Conservation (phyloP, 2,888 invertebrate species). For the Tenthredo amoena region DNA sequence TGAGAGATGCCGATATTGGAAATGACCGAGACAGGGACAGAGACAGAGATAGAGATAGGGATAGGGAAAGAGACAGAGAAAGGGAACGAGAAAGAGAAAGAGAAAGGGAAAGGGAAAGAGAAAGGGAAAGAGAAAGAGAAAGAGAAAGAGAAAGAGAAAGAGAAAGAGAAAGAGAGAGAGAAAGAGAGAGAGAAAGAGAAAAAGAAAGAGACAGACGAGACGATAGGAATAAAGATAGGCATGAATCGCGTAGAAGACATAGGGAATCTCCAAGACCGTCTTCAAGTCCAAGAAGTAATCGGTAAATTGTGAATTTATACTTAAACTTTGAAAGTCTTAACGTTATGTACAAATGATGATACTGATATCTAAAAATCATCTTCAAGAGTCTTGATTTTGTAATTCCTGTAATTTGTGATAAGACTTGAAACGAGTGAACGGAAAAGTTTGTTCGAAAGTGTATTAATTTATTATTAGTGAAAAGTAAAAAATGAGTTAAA, state of each 20-base stretch:
- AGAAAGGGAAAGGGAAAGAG: conserved; percentile 62
- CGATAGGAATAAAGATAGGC: conserved; percentile 72
- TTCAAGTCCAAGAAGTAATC: conserved; percentile 72
- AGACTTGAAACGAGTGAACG: neutral
- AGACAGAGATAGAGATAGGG: conserved; percentile 54
- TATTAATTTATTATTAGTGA: neutral
- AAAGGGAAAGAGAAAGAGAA: conserved; percentile 65
- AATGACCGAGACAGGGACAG: conserved; percentile 62
- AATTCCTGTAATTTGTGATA: neutral
- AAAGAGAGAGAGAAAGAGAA: conserved; percentile 66
- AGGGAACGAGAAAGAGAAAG: conserved; percentile 57
- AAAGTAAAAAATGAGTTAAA: neutral
- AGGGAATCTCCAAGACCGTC: conserved; percentile 72
- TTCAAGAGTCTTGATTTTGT: neutral
- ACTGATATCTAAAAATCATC: neutral
- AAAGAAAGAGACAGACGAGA: conserved; percentile 71
- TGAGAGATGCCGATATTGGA: conserved; percentile 63
- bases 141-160: conserved; percentile 68
- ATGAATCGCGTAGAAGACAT: conserved; percentile 70
- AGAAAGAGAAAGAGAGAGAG: conserved; percentile 62
- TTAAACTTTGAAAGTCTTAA: neutral
- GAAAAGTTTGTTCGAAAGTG: conserved; percentile 1
- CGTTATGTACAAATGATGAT: neutral
- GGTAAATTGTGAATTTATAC: conserved; percentile 62
- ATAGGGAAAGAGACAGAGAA: conserved; percentile 55